phyloP scores from a whole-genome alignment of 2,888 invertebrate genomes.

The Mythimna pallens region DNA sequence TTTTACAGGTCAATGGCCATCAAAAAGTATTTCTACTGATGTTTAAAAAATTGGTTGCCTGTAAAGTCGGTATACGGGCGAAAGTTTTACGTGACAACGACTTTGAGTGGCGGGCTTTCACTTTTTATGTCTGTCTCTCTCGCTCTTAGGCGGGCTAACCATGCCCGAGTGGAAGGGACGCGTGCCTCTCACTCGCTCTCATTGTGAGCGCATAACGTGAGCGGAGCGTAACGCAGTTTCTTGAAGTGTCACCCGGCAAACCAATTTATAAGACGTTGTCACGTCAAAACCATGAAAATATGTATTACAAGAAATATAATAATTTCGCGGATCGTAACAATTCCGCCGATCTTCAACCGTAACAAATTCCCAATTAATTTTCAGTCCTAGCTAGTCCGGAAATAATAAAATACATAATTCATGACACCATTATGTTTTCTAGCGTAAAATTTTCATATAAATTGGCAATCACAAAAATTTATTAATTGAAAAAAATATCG shows the following conservation, averaged over 20 bases:
- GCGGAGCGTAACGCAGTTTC: too few relatives aligned
- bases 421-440: constrained; percentile 28
- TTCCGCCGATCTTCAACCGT: constrained; percentile 1
- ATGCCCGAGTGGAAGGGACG: too few relatives aligned
- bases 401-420: constrained; percentile 39
- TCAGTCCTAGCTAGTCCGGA: constrained; percentile 12
- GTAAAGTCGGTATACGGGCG: too few relatives aligned
- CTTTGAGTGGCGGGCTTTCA: too few relatives aligned
- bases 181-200: too few relatives aligned
- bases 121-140: too few relatives aligned
- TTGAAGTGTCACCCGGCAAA: too few relatives aligned
- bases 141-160: too few relatives aligned
- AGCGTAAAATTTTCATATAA: constrained; percentile 16
- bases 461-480: constrained; percentile 39
- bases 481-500: constrained; percentile 38
- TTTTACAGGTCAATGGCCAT: neutral
- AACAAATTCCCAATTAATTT: constrained; percentile 12
- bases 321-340: constrained; percentile 26
- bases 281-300: neutral
- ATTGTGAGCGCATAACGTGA: too few relatives aligned
- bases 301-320: neutral
- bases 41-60: too few relatives aligned
- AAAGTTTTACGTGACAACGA: too few relatives aligned
- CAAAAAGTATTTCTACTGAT: neutral
- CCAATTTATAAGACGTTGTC: too few relatives aligned